Conservation (phyloP, 2,888 invertebrate species). For the Andrena dorsata region DNA sequence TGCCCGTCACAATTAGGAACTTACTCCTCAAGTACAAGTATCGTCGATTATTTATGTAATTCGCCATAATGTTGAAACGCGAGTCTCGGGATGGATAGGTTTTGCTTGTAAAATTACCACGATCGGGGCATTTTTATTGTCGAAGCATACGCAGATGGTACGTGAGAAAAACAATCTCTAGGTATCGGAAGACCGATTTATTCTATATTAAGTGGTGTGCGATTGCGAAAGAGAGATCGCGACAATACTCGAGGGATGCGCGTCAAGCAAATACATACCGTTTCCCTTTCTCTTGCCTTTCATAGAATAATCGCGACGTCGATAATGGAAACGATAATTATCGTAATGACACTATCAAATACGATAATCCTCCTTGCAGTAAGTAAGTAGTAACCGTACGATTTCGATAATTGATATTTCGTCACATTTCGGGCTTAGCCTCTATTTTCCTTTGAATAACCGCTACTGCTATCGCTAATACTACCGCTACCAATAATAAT, state of each 20-base stretch:
- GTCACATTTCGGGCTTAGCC: constrained; percentile 66
- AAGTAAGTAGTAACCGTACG: constrained; percentile 48
- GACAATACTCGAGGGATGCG: not conserved
- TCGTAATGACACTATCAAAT: constrained; percentile 18
- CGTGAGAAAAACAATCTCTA: constrained; percentile 19
- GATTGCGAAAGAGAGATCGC: not conserved
- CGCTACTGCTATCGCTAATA: constrained; percentile 38
- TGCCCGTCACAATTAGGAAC: constrained; percentile 52
- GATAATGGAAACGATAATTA: not conserved
- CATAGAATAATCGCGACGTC: constrained; percentile 3
- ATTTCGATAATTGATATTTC: constrained; percentile 49
- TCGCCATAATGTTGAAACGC: not conserved
- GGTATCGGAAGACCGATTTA: constrained; percentile 13
- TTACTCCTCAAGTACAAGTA: constrained; percentile 36
- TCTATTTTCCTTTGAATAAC: constrained; percentile 60
- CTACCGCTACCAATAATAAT: constrained; percentile 49
- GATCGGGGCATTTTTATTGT: constrained; percentile 50
- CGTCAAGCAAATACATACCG: constrained; percentile 20
- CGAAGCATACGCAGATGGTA: constrained; percentile 31
- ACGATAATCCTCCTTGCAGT: constrained; percentile 15
- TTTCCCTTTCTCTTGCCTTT: not conserved
- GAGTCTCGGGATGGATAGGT: constrained; percentile 3
- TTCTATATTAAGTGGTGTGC: not conserved
- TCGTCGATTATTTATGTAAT: constrained; percentile 28
- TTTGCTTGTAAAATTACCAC: constrained; percentile 15